Percentiles rank a stretch among this genome's conserved stretches.
Evolutionary conservation across 2,113 vertebrate genomes (phyloP).

Genomic region (Myocastor coypus): DNA sequence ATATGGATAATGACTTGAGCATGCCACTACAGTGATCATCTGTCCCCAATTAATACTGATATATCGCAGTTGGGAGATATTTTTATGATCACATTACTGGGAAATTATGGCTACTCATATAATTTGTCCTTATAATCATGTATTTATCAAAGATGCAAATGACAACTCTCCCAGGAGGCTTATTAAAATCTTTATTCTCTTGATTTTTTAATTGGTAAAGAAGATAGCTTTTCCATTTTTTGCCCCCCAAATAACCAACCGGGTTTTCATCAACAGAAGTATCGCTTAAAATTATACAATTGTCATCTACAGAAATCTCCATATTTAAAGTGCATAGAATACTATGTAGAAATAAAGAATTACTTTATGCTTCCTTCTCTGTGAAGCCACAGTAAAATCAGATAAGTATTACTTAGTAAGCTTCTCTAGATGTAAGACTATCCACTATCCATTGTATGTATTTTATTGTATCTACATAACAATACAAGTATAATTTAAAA

Average conservation of each 20-base stretch:
- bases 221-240: constrained; percentile 78
- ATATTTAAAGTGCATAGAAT: constrained; percentile 63
- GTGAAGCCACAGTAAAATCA: constrained; percentile 34
- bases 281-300: constrained; percentile 79
- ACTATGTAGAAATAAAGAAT: constrained; percentile 47
- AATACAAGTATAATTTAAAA: not conserved
- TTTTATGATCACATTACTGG: constrained; percentile 93
- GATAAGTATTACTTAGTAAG: not conserved
- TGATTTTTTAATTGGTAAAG: constrained; percentile 86
- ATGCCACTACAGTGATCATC: constrained; percentile 91
- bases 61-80: constrained; percentile 89
- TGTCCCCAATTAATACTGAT: constrained; percentile 96
- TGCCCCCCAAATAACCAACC: constrained; percentile 69
- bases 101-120: constrained; percentile 93
- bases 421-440: not conserved
- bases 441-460: not conserved
- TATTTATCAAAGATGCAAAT: constrained; percentile 91
- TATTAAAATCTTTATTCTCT: constrained; percentile 86
- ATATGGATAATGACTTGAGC: constrained; percentile 89
- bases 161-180: constrained; percentile 86
- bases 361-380: not conserved
- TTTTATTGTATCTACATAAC: not conserved
- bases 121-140: constrained; percentile 95
- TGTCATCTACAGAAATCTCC: constrained; percentile 58
- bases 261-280: constrained; percentile 79